Base-by-base conservation (phyloP, 2,888 invertebrate species). In the Calephelis perditalis region DNA sequence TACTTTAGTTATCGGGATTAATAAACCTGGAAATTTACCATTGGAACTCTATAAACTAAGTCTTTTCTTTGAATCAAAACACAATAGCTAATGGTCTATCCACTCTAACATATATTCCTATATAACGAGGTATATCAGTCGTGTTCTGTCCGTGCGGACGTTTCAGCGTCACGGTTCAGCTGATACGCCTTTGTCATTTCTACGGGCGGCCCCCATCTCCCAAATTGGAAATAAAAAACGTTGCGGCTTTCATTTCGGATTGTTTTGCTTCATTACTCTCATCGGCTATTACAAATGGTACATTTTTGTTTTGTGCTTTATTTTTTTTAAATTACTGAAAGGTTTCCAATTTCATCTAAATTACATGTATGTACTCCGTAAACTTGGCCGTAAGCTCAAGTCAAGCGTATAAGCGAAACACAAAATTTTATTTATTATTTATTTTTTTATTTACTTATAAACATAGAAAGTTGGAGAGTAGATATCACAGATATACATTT, bases 131-230 rank as follows among this genome's bases (percentile, higher is more conserved):
- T 76, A 71, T 76, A 71, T 76, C 65, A 68, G 71, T 71, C 72
- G 75, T 15, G 15, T 77, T 75, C 71, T 70, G 74, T 81, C 76
- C 74, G 76, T 71, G 76, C 73, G 70, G 73, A 73, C 73, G 78
- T 84, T 82, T 84, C 84, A 82, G 77, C 77, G 76, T 67, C 68
- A 68, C 73, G 69, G 71, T 72, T 71, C 70, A 75, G 74, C 78
- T 76, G 76, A 74, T 77, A 74, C 75, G 73, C 57, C 79, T 81
- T 82, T 79, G 82, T 82, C 79, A 79, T 82, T 82, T 84, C 81
- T 70, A 72, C 73, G 75, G 71, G 73, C 76, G 76, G 74, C 74
- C 74, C 26, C 73, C 70, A 79, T 78, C 81, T 82, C 78, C 81
- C 70, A 70, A 75, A 75, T 73, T 68, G 64, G 66, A 70, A 71